Evolutionary conservation across 2,888 invertebrate genomes (phyloP).

Genomic region (Liopterus haemorrhoidalis): DNA sequence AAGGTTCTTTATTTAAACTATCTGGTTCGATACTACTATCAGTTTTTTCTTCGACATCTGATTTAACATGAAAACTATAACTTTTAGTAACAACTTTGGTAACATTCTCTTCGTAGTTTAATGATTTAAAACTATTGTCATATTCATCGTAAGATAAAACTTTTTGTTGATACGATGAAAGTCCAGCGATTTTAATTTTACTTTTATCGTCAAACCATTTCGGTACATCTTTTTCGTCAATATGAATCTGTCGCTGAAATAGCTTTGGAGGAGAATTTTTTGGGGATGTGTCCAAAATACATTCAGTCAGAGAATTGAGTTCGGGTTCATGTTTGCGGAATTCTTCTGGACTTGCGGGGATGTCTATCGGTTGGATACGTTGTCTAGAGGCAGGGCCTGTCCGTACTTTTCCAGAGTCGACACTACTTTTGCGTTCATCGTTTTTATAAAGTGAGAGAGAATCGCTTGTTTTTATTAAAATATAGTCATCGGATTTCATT

Average conservation of each 20-base stretch:
- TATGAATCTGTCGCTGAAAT: background rate
- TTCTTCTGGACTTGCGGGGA: constrained; percentile 44
- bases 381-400: constrained; percentile 52
- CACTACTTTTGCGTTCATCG: constrained; percentile 24
- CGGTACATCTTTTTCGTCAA: constrained; percentile 13
- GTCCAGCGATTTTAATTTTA: constrained; percentile 48
- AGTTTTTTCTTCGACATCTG: constrained; percentile 2
- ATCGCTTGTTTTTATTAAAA: too few species aligned
- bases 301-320: constrained; percentile 6
- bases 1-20: too few species aligned
- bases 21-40: too few species aligned
- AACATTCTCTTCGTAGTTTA: constrained; percentile 39
- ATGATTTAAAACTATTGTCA: constrained; percentile 40
- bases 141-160: constrained; percentile 43
- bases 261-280: constrained; percentile 5
- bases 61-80: too few species aligned
- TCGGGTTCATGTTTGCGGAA: constrained; percentile 12
- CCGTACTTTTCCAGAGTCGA: constrained; percentile 38
- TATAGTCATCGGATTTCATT: too few species aligned
- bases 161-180: constrained; percentile 53
- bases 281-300: constrained; percentile 2
- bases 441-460: too few species aligned
- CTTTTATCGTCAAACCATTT: constrained; percentile 35
- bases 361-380: constrained; percentile 52
- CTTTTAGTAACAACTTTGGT: too few species aligned